These are phyloP conservation scores for Syngnathus rostellatus DNA, from an alignment of 2,797 vertebrate genomes.

Conservation along the genomic window DNA sequence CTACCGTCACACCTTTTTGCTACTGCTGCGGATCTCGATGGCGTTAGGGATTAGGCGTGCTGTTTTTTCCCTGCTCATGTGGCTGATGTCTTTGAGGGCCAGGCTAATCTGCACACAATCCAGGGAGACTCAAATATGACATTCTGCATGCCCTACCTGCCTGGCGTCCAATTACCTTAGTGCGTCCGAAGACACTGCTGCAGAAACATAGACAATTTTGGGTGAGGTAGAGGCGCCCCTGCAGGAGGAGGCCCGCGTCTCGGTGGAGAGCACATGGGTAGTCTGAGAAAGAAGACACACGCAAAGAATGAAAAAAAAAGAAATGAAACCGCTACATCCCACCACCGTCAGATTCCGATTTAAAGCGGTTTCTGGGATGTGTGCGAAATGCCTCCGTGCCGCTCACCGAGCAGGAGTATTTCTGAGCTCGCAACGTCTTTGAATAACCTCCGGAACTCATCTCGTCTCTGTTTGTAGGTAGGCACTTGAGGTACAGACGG, in stretches of 20 bases:
- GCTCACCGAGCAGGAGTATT: slow-evolving; percentile 82
- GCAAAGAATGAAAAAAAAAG: too few species aligned
- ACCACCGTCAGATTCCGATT: too few species aligned
- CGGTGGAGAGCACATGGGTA: slow-evolving; percentile 89
- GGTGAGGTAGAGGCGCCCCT: slow-evolving; percentile 85
- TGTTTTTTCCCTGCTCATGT: slow-evolving; percentile 87
- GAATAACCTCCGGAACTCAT: slow-evolving; percentile 87
- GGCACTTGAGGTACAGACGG: slow-evolving; percentile 60
- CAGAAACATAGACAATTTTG: slow-evolving; percentile 92
- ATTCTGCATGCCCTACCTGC: too few species aligned
- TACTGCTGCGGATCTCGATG: slow-evolving; percentile 79
- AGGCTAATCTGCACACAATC: slow-evolving; percentile 72
- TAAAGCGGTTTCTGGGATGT: too few species aligned
- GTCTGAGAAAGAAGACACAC: slow-evolving; percentile 58
- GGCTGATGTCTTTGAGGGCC: slow-evolving; percentile 76
- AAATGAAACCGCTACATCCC: too few species aligned
- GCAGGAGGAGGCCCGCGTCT: slow-evolving; percentile 79
- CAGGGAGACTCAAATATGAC: not conserved
- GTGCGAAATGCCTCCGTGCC: too few species aligned
- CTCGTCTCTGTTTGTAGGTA: slow-evolving; percentile 82
- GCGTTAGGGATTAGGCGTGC: slow-evolving; percentile 90
- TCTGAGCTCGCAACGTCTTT: slow-evolving; percentile 81
- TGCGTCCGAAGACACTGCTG: slow-evolving; percentile 92
- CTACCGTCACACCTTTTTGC: slow-evolving; percentile 75
- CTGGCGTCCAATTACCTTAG: slow-evolving; percentile 68